Conservation (phyloP, 2,113 vertebrate genomes). For the Phrynocephalus versicolor region DNA sequence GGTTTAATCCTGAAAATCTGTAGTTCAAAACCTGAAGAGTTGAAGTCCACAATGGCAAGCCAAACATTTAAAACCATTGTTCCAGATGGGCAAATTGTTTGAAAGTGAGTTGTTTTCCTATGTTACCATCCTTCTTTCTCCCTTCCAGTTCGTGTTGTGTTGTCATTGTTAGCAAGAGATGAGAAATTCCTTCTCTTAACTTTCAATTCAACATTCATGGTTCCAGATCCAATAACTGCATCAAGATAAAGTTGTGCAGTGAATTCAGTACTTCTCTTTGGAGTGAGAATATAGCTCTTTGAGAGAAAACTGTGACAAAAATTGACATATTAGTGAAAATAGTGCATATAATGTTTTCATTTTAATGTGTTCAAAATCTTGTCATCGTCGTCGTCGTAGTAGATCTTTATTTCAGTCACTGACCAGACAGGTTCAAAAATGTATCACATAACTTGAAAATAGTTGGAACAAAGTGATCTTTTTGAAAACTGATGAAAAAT, state of each 20-base stretch:
- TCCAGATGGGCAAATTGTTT: background rate
- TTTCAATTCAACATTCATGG: background rate
- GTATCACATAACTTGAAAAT: background rate
- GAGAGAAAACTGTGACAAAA: background rate
- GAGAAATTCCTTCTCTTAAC: background rate
- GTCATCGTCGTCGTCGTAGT: too few species aligned
- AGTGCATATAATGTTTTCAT: background rate
- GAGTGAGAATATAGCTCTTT: background rate
- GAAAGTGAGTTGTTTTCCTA: background rate
- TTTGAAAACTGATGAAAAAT: background rate
- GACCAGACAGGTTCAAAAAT: too few species aligned
- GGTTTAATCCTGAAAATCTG: background rate
- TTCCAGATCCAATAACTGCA: background rate
- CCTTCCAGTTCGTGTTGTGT: background rate
- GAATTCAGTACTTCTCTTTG: background rate
- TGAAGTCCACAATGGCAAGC: background rate
- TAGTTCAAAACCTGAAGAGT: background rate
- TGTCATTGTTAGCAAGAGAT: background rate
- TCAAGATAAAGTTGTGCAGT: background rate
- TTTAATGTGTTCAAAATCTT: too few species aligned
- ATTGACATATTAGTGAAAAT: background rate
- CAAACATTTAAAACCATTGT: background rate
- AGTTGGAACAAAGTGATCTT: background rate
- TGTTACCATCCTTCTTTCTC: background rate
- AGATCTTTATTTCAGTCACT: too few species aligned